Evolutionary conservation across 1,140 invertebrate species (phyloP).

Genomic region (Dreissena rostriformis): DNA sequence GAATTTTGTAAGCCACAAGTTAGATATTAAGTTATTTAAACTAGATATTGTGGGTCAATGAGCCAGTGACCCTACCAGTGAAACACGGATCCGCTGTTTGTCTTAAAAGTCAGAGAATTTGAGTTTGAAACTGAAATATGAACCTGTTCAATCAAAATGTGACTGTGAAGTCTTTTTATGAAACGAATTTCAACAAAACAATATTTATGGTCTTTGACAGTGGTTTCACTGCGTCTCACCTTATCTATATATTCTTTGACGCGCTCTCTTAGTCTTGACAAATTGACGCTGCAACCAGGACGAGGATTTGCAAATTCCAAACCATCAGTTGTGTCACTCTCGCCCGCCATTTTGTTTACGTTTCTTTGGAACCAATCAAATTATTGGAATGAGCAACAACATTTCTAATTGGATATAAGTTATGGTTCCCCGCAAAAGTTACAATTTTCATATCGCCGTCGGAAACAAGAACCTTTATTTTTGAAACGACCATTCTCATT

Average conservation of each 20-base stretch:
- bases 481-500: constrained; percentile 8
- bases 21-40: too few relatives aligned
- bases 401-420: constrained; percentile 5
- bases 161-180: too few relatives aligned
- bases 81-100: too few relatives aligned
- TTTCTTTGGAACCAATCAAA: constrained; percentile 42
- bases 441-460: not conserved
- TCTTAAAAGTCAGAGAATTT: too few relatives aligned
- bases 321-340: constrained; percentile 58
- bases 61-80: too few relatives aligned
- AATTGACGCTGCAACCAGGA: constrained; percentile 46
- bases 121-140: too few relatives aligned
- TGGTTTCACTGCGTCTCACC: constrained; percentile 39
- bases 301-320: constrained; percentile 22
- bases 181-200: not conserved
- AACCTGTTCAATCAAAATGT: too few relatives aligned
- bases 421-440: not conserved
- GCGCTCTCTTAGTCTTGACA: constrained; percentile 63
- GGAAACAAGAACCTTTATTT: not conserved
- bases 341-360: constrained; percentile 70
- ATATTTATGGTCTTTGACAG: not conserved
- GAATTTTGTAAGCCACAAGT: too few relatives aligned
- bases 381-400: not conserved
- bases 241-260: constrained; percentile 74
- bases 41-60: too few relatives aligned